Conservation (phyloP, 92 coral and sea anemone species). For the Porites evermanni region DNA sequence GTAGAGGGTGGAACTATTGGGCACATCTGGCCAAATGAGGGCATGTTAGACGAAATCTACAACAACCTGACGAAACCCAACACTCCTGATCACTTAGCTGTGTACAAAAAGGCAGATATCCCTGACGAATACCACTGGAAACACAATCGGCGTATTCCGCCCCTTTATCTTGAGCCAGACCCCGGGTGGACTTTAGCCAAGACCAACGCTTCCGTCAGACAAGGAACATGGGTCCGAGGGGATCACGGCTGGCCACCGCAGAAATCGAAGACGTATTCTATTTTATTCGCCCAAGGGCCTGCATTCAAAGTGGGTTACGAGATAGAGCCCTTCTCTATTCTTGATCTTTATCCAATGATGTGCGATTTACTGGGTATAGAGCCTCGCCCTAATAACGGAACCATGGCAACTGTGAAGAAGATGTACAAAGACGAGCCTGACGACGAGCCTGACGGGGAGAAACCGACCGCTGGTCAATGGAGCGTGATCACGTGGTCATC, state of each 20-base stretch:
- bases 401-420: constrained; percentile 74
- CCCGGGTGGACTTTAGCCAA: constrained; percentile 69
- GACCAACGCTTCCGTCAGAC: constrained; percentile 35
- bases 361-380: constrained; percentile 86
- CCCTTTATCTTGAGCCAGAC: constrained; percentile 76
- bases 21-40: constrained; percentile 82
- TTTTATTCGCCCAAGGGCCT: constrained; percentile 93
- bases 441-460: neutral
- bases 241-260: constrained; percentile 70
- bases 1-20: constrained; percentile 64
- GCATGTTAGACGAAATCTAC: constrained; percentile 77
- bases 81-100: constrained; percentile 67
- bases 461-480: constrained; percentile 17
- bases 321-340: constrained; percentile 70
- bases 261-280: constrained; percentile 58
- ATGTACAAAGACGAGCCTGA: constrained; percentile 38
- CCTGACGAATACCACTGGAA: constrained; percentile 83
- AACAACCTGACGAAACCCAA: constrained; percentile 69
- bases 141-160: constrained; percentile 93
- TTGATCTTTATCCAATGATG: constrained; percentile 88
- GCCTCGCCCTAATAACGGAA: constrained; percentile 87
- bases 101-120: constrained; percentile 83
- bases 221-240: constrained; percentile 49
- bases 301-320: constrained; percentile 80
- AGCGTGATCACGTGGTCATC: constrained; percentile 18